These are phyloP conservation scores for Bubo bubo DNA, from an alignment of 2,113 vertebrate genomes.

Conservation along the genomic window DNA sequence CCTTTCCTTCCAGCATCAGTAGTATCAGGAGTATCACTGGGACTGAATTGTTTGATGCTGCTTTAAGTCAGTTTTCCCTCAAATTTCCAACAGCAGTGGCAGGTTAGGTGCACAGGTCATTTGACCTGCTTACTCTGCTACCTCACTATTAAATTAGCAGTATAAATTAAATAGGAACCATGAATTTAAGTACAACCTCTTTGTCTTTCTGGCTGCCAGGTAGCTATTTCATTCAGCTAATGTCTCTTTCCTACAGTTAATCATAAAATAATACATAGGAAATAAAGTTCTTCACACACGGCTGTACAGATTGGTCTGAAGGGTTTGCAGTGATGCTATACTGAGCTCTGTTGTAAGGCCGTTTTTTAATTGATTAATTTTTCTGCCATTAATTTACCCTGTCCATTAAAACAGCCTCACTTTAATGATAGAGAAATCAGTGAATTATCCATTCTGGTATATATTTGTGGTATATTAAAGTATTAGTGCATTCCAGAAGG, in stretches of 20 bases:
- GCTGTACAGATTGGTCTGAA: background rate
- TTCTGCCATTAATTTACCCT: background rate
- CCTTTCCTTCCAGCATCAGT: background rate
- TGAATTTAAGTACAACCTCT: background rate
- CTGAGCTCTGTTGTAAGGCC: background rate
- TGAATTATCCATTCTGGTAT: background rate
- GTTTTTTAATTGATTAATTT: background rate
- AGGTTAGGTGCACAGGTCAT: background rate
- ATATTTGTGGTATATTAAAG: conserved; percentile 31
- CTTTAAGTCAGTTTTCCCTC: background rate
- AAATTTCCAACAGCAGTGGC: background rate
- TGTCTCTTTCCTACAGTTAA: background rate
- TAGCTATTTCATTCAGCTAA: background rate
- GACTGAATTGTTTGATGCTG: background rate
- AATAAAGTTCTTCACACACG: background rate
- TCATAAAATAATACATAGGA: background rate
- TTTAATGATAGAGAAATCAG: background rate
- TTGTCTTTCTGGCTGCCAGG: background rate
- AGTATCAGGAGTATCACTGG: background rate
- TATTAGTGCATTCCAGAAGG: conserved; percentile 56
- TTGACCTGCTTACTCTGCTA: background rate
- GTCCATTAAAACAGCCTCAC: background rate
- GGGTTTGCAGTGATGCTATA: background rate
- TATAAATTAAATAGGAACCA: background rate
- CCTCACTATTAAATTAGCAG: background rate